Evolutionary conservation across 2,113 vertebrate genomes (phyloP), one percentile per base, ranked within the genome.

Genomic region (Heterotilapia buettikoferi): DNA sequence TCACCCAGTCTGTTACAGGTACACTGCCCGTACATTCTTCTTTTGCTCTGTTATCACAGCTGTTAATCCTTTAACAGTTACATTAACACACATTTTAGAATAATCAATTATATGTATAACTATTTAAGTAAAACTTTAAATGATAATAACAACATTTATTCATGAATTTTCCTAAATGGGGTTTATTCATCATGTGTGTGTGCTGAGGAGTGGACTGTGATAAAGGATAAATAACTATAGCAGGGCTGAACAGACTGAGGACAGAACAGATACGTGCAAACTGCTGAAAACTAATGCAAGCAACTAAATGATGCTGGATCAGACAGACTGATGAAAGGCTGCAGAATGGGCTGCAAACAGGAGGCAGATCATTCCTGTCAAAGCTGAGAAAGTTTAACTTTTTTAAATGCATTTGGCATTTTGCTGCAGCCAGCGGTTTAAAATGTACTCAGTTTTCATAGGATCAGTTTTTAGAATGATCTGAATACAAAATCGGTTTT

Each of bases 31-130:
- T n/a, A n/a, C n/a, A n/a, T 3, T 6, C 43, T 14, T 14, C 43
- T 38, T 38, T 10, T 38, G 36, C 36, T 10, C 36, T 8, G 31
- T 31, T 31, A 31, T 31, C 33, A 36, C 7, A 38, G 36, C 36
- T 38, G 9, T 2, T 45, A 6, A 14, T 14, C 43, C 43, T 45
- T 45, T 3, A 45, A 14, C 43, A 6, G 43, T 13, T 45, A 45
- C 43, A 45, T 45, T 45, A 45, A 45, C 43, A 45, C 52, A 53
- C 11, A 24, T 0, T 0, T 3, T 26, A 26, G 54, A 53, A 53
- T 21, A 14, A 56, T 13, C 21, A 56, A 13, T 13, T 56, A 56
- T 13, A 13, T 11, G 6, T 3, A 12, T 21, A 26, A 56, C 54
- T 56, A 56, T 56, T 56, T 0, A 26, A 3, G 24, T 26, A 7